These are phyloP conservation scores for Machimus rusticus DNA, from an alignment of 2,888 invertebrate species.

Conservation along the genomic window DNA sequence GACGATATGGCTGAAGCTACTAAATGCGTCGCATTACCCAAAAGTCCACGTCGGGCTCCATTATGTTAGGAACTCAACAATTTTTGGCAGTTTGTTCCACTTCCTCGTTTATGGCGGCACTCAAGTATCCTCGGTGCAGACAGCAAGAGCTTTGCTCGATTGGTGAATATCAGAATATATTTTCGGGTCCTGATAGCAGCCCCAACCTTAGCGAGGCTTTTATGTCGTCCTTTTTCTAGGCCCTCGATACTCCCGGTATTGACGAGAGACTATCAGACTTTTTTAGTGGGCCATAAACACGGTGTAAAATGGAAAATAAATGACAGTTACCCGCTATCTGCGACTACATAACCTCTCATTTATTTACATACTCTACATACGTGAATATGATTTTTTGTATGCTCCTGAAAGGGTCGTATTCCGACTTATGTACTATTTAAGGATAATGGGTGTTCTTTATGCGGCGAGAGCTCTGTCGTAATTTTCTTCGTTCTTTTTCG, in stretches of 20 bases:
- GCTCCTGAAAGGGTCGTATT: conserved; percentile 23
- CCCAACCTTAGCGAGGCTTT: not conserved
- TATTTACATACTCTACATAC: conserved; percentile 30
- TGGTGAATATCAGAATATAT: conserved; percentile 39
- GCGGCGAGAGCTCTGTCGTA: conserved; percentile 12
- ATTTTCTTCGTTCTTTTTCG: conserved; percentile 28
- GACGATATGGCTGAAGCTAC: not conserved
- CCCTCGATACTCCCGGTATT: conserved; percentile 27
- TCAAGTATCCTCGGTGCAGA: conserved; percentile 9
- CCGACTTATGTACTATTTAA: conserved; percentile 38
- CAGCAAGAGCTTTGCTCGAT: not conserved
- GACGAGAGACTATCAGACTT: conserved; percentile 46
- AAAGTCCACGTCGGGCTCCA: conserved; percentile 23
- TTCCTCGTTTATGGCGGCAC: conserved; percentile 29
- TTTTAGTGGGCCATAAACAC: conserved; percentile 47
- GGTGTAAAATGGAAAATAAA: conserved; percentile 47
- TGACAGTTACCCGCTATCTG: conserved; percentile 38
- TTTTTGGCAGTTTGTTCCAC: conserved; percentile 40
- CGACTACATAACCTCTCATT: conserved; percentile 39
- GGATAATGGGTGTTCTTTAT: conserved; percentile 34
- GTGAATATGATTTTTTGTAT: conserved; percentile 37
- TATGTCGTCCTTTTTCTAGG: conserved; percentile 35
- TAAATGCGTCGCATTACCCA: conserved; percentile 33
- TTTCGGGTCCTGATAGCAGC: conserved; percentile 16
- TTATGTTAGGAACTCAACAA: conserved; percentile 34